phyloP scores from a whole-genome alignment of 2,797 vertebrate genomes.

The Acestrorhynchus altus region DNA sequence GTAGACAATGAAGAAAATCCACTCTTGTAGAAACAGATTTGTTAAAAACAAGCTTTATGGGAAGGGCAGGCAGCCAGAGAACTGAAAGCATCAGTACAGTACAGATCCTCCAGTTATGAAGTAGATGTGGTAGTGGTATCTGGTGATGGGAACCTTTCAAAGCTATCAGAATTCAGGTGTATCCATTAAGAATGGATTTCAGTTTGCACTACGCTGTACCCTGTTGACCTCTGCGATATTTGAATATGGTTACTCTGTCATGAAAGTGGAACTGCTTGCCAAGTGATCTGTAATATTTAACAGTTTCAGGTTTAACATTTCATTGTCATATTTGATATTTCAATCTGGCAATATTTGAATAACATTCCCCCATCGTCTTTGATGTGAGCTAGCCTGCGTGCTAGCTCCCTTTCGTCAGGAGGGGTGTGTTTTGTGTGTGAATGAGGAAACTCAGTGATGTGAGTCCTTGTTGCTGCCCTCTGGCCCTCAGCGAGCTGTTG shows the following conservation, averaged over 20 bases:
- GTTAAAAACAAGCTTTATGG: too few relatives aligned
- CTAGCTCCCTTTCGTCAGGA: background rate
- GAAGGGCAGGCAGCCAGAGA: too few relatives aligned
- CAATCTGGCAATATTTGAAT: background rate
- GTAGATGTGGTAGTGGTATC: background rate
- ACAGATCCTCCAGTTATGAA: background rate
- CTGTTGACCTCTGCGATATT: background rate
- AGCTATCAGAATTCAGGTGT: background rate
- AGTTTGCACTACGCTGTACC: background rate
- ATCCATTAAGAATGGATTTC: background rate
- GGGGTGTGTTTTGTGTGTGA: background rate
- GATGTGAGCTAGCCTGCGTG: background rate
- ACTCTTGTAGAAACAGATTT: too few relatives aligned
- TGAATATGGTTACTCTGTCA: background rate
- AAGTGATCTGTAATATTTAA: background rate
- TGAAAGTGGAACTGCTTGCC: background rate
- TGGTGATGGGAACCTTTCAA: background rate
- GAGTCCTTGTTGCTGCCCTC: background rate
- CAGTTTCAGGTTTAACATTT: background rate
- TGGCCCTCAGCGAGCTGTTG: slow-evolving; percentile 26
- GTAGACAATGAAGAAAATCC: too few relatives aligned
- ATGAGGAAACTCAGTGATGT: background rate
- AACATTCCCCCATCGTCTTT: background rate
- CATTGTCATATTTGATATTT: background rate
- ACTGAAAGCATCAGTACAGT: background rate